Base-by-base conservation (phyloP, 2,797 vertebrate genomes). In the Ptychobarbus kaznakovi region DNA sequence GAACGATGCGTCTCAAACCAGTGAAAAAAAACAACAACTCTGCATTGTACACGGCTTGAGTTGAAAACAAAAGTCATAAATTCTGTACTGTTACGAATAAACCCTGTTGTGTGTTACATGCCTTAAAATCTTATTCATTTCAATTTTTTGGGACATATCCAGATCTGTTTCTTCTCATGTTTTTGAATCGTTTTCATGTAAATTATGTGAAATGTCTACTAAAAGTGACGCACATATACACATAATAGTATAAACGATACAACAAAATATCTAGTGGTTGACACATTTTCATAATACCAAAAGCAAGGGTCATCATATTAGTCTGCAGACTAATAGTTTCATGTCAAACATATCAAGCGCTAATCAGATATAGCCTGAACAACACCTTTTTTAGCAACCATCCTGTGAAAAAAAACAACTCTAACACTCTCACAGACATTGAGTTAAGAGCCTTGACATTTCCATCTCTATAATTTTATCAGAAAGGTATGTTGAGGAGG, bases 401-500 rank as follows among this genome's bases (percentile, higher is more conserved):
- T 42, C 58, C n/a, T 75, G 61, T 80, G 68, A 81, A 38, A 63
- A 49, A 53, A 69, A 46, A 70, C 75, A 28, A 73, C 61, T 80
- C 77, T 68, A 74, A 68, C 42, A 42, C 80, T 82, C 85, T 76
- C 25, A 69, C 66, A 86, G 85, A 86, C 80, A 82, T 63, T 8
- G 80, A 82, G 85, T 82, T 75, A 80, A 87, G 42, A 84, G 63
- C 82, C 82, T 81, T 85, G 86, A 87, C 86, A 87, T 87, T 87
- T 85, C 65, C 83, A 56, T 84, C 86, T 84, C 58, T 81, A 76
- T 87, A 68, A 76, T 84, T 86, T 79, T 63, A 80, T 81, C 70
- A 76, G 56, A 81, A 84, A 87, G 78, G 51, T 87, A 40, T 40
- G 77, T 58, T 53, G 72, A 80, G 63, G 63, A 84, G 53, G 79